Evolutionary conservation across 92 coral and sea anemone species (phyloP), one percentile per base, ranked within the genome.

Genomic region (Muricea muricata): DNA sequence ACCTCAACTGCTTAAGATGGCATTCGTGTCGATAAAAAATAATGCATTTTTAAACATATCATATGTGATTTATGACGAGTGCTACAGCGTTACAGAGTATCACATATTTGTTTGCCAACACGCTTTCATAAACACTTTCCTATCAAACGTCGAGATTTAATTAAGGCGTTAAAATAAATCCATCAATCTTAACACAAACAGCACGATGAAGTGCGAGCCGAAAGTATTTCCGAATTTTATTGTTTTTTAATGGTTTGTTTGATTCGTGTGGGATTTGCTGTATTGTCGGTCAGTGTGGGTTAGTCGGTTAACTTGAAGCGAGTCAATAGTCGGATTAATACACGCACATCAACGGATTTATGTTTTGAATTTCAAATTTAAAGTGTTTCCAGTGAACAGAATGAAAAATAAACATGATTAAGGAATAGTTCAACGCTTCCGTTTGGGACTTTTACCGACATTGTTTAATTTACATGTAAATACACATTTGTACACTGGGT

Each of bases 201-300:
- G 47, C 71, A 25, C n/a, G 56, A n/a, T 31, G 70, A 78, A 35
- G 1, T 26, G 70, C 30, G 48, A 7, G 50, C 83, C 61, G 65
- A 13, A 56, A 50, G 71, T n/a, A 78, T 57, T 56, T 78, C 83
- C 72, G 70, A 78, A 39, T 78, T 56, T 57, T 21, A 78, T 78
- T 78, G 70, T 55, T 78, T 34, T 78, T 78, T 78, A 78, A 57
- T 78, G 18, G 71, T 55, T 78, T 78, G 83, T 78, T 78, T 78
- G 61, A 21, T 32, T 35, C 61, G 33, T 7, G 50, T 37, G 30
- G 66, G 83, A 78, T 78, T 78, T 78, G 69, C 39, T 7, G 21
- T 42, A 42, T 40, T 78, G 83, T 55, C 83, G 72, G 83, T 31
- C 72, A 65, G 55, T 78, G 56, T 56, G 35, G 8, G 14, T 9